These are phyloP conservation scores for Xiphophorus birchmanni DNA, from an alignment of 2,797 vertebrate genomes.

Conservation along the genomic window DNA sequence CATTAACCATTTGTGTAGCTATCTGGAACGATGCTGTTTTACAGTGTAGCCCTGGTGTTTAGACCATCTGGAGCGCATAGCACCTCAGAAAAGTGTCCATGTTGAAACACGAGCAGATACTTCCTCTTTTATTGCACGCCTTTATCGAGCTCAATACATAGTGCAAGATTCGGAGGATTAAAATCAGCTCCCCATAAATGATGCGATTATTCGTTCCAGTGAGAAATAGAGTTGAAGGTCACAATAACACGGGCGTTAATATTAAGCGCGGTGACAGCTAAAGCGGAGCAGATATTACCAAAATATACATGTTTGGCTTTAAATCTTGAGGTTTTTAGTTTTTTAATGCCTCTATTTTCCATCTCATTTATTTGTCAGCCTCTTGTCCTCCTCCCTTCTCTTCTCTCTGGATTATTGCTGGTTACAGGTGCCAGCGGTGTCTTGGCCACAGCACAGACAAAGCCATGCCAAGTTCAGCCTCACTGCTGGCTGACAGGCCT, in stretches of 20 bases:
- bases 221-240: conserved; percentile 40
- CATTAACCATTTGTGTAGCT: conserved; percentile 53
- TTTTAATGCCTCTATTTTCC: conserved; percentile 26
- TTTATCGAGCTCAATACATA: conserved; percentile 66
- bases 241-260: conserved; percentile 20
- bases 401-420: conserved; percentile 33
- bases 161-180: conserved; percentile 53
- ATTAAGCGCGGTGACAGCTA: conserved; percentile 24
- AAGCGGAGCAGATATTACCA: conserved; percentile 19
- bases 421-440: conserved; percentile 39
- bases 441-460: conserved; percentile 39
- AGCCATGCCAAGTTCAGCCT: conserved; percentile 49
- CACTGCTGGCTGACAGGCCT: conserved; percentile 54
- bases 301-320: conserved; percentile 33
- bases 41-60: conserved; percentile 53
- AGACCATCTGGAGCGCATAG: conserved; percentile 65
- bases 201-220: conserved; percentile 45
- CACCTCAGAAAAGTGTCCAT: conserved; percentile 34
- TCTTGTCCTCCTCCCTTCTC: conserved; percentile 19
- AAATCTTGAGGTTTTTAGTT: conserved; percentile 31
- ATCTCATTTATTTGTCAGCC: conserved; percentile 52
- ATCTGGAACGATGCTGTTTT: conserved; percentile 43
- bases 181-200: conserved; percentile 52
- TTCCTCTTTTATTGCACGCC: conserved; percentile 40
- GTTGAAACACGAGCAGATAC: conserved; percentile 14